Conservation (phyloP, 2,113 vertebrate genomes). For the Trogon surrucura region DNA sequence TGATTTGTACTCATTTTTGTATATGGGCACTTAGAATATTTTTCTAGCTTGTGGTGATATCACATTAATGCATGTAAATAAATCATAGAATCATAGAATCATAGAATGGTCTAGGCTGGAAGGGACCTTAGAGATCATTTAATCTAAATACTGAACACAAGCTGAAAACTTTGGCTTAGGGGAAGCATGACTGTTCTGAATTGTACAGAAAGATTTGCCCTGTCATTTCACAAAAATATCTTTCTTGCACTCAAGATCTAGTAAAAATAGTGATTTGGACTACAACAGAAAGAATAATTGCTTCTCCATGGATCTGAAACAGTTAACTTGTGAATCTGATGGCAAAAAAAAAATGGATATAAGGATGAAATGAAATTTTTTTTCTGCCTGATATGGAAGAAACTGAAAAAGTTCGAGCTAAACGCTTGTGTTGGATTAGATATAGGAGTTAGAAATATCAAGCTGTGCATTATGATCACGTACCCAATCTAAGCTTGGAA, state of each 20-base stretch:
- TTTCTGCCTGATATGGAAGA: neutral
- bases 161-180: neutral
- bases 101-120: too few species aligned
- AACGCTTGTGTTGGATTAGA: neutral
- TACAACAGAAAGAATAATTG: neutral
- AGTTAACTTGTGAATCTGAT: neutral
- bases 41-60: neutral
- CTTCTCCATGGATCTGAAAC: neutral
- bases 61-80: neutral
- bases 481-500: neutral
- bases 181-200: neutral
- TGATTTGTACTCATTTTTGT: neutral
- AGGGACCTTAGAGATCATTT: too few species aligned
- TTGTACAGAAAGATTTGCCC: neutral
- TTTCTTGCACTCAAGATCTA: neutral
- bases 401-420: neutral
- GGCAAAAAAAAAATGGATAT: neutral
- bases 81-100: too few species aligned
- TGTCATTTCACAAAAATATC: neutral
- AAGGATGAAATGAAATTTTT: neutral
- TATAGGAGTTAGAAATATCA: neutral
- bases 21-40: neutral
- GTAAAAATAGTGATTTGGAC: neutral
- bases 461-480: neutral
- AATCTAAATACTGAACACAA: neutral